Evolutionary conservation across 2,888 invertebrate genomes (phyloP).

Genomic region (Zootermopsis nevadensis): DNA sequence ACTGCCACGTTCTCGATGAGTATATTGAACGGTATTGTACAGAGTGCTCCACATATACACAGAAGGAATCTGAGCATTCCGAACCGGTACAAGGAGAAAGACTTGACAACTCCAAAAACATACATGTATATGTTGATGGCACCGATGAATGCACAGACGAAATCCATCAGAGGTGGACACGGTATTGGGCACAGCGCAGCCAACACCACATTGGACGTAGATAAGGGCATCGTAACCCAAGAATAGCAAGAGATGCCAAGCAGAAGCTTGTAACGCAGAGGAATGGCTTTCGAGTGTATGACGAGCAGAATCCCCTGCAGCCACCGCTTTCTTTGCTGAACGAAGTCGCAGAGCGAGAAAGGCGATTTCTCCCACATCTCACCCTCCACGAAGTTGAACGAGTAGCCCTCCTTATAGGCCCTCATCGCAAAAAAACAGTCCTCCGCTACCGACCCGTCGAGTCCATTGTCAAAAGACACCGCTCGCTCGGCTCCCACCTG

Average conservation of each 20-base stretch:
- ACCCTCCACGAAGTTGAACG: slow-evolving; percentile 96
- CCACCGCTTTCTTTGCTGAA: slow-evolving; percentile 97
- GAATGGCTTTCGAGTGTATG: slow-evolving; percentile 87
- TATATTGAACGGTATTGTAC: slow-evolving; percentile 93
- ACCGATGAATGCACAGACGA: slow-evolving; percentile 90
- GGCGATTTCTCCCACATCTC: slow-evolving; percentile 99
- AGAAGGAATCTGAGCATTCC: slow-evolving; percentile 82
- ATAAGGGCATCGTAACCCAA: slow-evolving; percentile 95
- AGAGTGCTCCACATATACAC: slow-evolving; percentile 86
- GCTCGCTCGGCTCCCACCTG: slow-evolving; percentile 90
- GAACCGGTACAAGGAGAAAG: slow-evolving; percentile 89
- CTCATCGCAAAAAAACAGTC: slow-evolving; percentile 98
- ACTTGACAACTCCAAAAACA: slow-evolving; percentile 96
- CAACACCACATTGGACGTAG: slow-evolving; percentile 88
- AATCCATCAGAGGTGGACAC: slow-evolving; percentile 85
- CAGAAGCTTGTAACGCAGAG: slow-evolving; percentile 80
- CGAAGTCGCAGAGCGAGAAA: slow-evolving; percentile 93
- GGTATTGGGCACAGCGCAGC: slow-evolving; percentile 89
- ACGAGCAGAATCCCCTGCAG: slow-evolving; percentile 91
- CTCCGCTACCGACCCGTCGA: slow-evolving; percentile 97
- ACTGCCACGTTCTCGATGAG: slow-evolving; percentile 95
- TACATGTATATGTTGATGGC: slow-evolving; percentile 98
- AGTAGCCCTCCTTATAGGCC: slow-evolving; percentile 89
- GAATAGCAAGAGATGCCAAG: slow-evolving; percentile 92
- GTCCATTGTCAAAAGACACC: slow-evolving; percentile 95